Evolutionary conservation across 2,888 invertebrate species (phyloP).

Genomic region (Drosophila paramelanica): DNA sequence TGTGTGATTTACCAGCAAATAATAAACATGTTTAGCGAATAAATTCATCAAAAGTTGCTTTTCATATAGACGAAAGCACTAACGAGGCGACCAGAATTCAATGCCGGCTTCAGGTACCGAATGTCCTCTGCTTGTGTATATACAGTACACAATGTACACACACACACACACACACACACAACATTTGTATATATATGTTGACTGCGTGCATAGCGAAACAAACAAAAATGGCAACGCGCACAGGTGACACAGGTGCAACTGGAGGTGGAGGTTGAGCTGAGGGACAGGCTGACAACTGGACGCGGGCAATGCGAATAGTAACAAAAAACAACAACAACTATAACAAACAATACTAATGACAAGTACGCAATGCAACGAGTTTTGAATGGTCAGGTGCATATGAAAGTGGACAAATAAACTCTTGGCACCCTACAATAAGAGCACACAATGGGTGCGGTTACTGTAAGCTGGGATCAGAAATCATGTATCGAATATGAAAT

Average conservation of each 20-base stretch:
- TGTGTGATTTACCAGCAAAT: conserved; percentile 81
- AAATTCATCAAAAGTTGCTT: conserved; percentile 78
- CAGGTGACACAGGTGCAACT: conserved; percentile 52
- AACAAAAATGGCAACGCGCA: conserved; percentile 53
- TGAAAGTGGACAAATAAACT: conserved; percentile 38
- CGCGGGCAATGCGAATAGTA: conserved; percentile 10
- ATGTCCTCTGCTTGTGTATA: conserved; percentile 20
- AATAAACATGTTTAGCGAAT: conserved; percentile 82
- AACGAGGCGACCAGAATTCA: conserved; percentile 59
- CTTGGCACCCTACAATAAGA: not conserved
- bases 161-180: conserved; percentile 17
- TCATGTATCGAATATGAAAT: no score
- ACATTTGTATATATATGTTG: conserved; percentile 35
- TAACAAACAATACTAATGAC: conserved; percentile 54
- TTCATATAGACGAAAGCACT: conserved; percentile 70
- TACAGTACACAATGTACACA: conserved; percentile 12
- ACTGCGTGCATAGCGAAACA: conserved; percentile 41
- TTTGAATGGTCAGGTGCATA: conserved; percentile 35
- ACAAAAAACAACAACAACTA: not conserved
- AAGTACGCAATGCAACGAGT: conserved; percentile 46
- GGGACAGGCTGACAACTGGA: conserved; percentile 2
- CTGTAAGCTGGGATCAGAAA: no score
- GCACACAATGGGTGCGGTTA: not conserved
- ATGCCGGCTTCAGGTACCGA: conserved; percentile 20
- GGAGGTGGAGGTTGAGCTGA: not conserved